These are phyloP conservation scores for Thinocorus orbignyianus DNA, from an alignment of 2,113 vertebrate species.

Conservation along the genomic window DNA sequence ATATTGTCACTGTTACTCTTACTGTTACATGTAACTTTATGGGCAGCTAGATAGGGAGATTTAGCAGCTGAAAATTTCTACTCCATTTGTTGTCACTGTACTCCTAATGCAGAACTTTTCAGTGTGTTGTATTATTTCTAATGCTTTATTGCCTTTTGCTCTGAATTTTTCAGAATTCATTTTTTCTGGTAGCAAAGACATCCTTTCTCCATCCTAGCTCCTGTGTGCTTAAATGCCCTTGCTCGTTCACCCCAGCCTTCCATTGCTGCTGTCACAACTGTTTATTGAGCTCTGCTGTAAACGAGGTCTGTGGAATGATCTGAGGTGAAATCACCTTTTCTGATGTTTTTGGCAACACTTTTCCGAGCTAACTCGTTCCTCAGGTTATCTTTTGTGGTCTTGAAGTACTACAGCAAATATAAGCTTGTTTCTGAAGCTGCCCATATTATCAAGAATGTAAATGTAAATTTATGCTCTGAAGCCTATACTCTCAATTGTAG, in stretches of 20 bases:
- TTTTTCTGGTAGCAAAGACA: background rate
- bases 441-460: background rate
- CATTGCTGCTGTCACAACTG: background rate
- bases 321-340: background rate
- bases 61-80: background rate
- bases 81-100: background rate
- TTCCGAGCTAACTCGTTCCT: background rate
- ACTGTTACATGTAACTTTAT: background rate
- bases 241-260: background rate
- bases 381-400: constrained; percentile 29
- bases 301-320: background rate
- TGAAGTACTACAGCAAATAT: constrained; percentile 16
- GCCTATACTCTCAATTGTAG: background rate
- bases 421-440: constrained; percentile 42
- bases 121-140: background rate
- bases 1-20: background rate
- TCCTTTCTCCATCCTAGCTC: background rate
- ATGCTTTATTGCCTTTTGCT: background rate
- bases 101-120: background rate
- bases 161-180: background rate
- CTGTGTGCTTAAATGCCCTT: background rate
- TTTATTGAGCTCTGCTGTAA: background rate
- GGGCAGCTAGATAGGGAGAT: background rate
- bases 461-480: background rate
- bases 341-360: constrained; percentile 12